Evolutionary conservation across 2,113 vertebrate genomes (phyloP), one percentile per base, ranked within the genome.

Genomic region (Symphodus melops): DNA sequence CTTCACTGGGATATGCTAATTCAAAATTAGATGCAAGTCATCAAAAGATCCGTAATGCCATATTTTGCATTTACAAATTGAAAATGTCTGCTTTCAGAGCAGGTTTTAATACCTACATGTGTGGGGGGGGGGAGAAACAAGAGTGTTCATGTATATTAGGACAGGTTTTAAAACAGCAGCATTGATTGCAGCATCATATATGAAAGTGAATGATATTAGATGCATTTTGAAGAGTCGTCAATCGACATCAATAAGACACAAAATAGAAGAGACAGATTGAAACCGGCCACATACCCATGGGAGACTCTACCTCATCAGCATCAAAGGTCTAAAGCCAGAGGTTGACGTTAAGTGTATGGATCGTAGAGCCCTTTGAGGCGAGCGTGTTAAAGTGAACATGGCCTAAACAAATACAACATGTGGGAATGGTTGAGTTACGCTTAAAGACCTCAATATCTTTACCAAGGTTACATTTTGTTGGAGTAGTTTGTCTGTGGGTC

Each of bases 1-100:
- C 93, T 94, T 94, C 91, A 88, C 88, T 91, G 89, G 92, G 90
- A 92, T 92, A 92, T 94, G 93, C 90, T 91, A 92, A 94, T 93
- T 92, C 84, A 78, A 92, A 92, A 93, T 91, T 82, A 93, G 90
- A 94, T 87, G 86, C 91, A 89, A 93, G 92, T 93, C 91, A 93
- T 94, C 91, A 94, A 92, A 92, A 93, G 88, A 93, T 91, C 90
- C 83, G 84, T 89, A 89, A 86, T 86, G 90, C 85, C 87, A 89
- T 93, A 90, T 92, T 91, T 93, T 91, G 89, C 82, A 85, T 91
- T 74, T 88, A 90, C 88, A 91, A 94, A 90, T 89, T 84, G 86
- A 90, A 89, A 89, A 88, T 83, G 85, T 90, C 87, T 89, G 82
- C 86, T 92, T 89, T 84, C 70, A 83, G 83, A 90, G 82, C 71